Evolutionary conservation across 2,113 vertebrate genomes (phyloP).

Genomic region (Plectropomus leopardus): DNA sequence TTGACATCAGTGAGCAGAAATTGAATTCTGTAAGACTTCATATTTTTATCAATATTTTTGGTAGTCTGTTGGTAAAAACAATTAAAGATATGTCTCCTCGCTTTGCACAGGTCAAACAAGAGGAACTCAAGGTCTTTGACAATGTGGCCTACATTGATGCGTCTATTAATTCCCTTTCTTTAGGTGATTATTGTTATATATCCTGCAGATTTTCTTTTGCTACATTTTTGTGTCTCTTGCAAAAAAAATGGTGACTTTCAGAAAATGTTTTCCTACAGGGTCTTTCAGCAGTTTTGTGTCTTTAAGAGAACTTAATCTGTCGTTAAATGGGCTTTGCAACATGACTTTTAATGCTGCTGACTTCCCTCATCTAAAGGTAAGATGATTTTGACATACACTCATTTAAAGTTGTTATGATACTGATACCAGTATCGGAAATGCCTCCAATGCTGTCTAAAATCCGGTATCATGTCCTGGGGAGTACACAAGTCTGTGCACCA

Average conservation of each 20-base stretch:
- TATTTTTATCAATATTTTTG: neutral
- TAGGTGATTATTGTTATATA: conserved; percentile 79
- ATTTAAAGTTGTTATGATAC: too few species aligned
- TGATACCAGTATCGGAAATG: too few species aligned
- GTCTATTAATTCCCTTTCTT: conserved; percentile 87
- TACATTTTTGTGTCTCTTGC: neutral
- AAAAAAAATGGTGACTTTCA: neutral
- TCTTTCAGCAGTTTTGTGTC: conserved; percentile 86
- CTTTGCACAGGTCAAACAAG: conserved; percentile 84
- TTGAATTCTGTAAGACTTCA: conserved; percentile 83
- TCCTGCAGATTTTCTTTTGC: neutral
- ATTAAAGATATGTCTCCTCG: neutral
- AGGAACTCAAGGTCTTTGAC: conserved; percentile 87
- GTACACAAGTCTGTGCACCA: too few species aligned
- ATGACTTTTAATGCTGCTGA: conserved; percentile 81
- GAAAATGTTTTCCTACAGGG: conserved; percentile 73
- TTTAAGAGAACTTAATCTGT: conserved; percentile 87
- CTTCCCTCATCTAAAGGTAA: conserved; percentile 90
- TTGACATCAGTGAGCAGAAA: conserved; percentile 86
- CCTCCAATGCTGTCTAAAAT: too few species aligned
- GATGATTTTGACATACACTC: conserved; percentile 14
- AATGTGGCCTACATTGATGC: conserved; percentile 88
- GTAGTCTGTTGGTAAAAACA: neutral
- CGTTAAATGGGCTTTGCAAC: conserved; percentile 85
- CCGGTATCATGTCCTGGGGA: too few species aligned